phyloP scores from a whole-genome alignment of 1,140 invertebrate genomes.

The Ceratina japonica region DNA sequence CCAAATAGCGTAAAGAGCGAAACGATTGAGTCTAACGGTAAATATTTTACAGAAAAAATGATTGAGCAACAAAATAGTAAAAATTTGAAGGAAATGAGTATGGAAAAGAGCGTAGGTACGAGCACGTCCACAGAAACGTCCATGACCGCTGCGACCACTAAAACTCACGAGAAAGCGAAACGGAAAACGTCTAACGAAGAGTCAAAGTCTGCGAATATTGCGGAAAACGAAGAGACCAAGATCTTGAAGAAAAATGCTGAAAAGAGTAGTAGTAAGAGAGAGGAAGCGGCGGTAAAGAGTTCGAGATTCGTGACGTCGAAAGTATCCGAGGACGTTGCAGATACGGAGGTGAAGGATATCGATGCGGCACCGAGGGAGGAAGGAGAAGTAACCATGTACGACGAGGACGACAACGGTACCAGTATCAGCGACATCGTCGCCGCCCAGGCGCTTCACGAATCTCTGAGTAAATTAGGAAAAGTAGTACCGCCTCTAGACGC shows the following conservation, averaged over 20 bases:
- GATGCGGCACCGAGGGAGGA: conserved; percentile 65
- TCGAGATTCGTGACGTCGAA: conserved; percentile 75
- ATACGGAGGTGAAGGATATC: conserved; percentile 62
- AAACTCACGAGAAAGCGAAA: conserved; percentile 42
- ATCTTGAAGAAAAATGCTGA: neutral
- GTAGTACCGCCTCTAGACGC: conserved; percentile 71
- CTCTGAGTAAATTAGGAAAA: conserved; percentile 77
- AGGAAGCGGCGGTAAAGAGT: conserved; percentile 68
- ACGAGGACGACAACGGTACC: conserved; percentile 76
- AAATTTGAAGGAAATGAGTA: conserved; percentile 33
- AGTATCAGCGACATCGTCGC: conserved; percentile 79
- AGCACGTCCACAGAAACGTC: conserved; percentile 31
- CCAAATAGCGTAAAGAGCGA: conserved; percentile 39
- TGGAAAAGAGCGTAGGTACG: conserved; percentile 48
- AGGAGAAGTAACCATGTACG: conserved; percentile 72
- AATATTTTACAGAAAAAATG: conserved; percentile 50
- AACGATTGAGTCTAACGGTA: conserved; percentile 32
- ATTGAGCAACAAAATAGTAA: conserved; percentile 55
- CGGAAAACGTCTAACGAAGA: conserved; percentile 33
- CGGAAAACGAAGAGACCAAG: conserved; percentile 35
- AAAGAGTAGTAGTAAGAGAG: conserved; percentile 34
- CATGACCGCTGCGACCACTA: conserved; percentile 22
- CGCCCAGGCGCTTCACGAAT: conserved; percentile 76
- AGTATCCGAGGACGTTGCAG: conserved; percentile 64
- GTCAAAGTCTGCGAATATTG: neutral